These are phyloP conservation scores for Physocephala rufipes DNA, from an alignment of 2,888 invertebrate species.

Conservation along the genomic window DNA sequence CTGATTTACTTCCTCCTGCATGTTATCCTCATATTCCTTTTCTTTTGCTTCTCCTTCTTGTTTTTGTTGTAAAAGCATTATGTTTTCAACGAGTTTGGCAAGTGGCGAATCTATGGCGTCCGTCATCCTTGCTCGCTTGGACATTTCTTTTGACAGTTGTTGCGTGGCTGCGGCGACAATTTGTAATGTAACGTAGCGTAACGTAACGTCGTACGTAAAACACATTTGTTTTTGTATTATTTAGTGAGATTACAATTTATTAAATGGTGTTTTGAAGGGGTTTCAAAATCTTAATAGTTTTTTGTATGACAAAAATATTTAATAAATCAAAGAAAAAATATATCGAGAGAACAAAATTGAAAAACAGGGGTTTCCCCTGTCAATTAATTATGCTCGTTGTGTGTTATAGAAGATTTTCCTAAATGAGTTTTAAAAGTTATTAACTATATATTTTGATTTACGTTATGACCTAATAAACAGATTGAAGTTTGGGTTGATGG, in stretches of 20 bases:
- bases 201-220: conserved; percentile 26
- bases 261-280: background rate
- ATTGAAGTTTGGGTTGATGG: background rate
- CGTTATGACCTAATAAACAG: background rate
- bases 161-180: conserved; percentile 39
- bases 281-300: background rate
- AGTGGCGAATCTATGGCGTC: background rate
- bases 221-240: conserved; percentile 1
- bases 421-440: background rate
- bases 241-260: conserved; percentile 13
- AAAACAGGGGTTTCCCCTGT: background rate
- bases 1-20: conserved; percentile 36
- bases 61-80: background rate
- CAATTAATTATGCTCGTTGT: background rate
- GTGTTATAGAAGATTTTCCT: background rate
- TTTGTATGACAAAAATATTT: background rate
- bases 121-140: conserved; percentile 36
- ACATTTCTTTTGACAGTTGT: conserved; percentile 42
- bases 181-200: conserved; percentile 27
- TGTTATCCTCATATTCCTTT: no score
- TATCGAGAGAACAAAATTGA: background rate
- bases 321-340: background rate
- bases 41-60: background rate
- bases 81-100: conserved; percentile 25
- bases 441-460: background rate